phyloP scores from a whole-genome alignment of 2,797 vertebrate genomes.

The Rhincodon typus region DNA sequence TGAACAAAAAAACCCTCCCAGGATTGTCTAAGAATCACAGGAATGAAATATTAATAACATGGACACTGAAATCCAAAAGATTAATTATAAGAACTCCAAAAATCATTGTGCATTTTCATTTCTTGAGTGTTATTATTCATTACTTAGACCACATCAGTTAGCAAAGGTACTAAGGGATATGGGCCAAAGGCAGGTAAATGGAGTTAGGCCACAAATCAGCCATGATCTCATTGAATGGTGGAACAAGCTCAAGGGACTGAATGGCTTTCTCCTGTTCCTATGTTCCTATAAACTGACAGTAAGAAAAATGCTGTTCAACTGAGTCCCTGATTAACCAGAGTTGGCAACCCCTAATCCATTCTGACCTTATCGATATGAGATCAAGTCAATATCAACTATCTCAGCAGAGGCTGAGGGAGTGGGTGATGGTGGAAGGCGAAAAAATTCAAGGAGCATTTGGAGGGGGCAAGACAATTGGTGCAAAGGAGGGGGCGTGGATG shows the following conservation, averaged over 20 bases:
- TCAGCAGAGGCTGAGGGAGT: background rate
- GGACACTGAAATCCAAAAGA: background rate
- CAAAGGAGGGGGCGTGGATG: background rate
- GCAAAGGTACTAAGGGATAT: too few relatives aligned
- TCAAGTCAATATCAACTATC: background rate
- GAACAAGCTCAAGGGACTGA: too few relatives aligned
- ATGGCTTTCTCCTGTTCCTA: too few relatives aligned
- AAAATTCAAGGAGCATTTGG: background rate
- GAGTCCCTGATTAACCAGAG: background rate
- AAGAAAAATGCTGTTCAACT: background rate
- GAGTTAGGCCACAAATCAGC: too few relatives aligned
- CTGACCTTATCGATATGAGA: background rate
- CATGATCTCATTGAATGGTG: too few relatives aligned
- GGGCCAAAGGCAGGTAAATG: too few relatives aligned
- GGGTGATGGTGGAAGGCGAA: background rate
- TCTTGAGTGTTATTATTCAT: background rate
- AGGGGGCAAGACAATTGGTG: background rate
- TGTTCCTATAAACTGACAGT: too few relatives aligned
- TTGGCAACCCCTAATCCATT: background rate
- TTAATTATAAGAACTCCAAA: background rate
- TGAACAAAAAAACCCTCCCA: background rate
- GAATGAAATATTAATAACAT: background rate
- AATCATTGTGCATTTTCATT: background rate
- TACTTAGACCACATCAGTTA: background rate
- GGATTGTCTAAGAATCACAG: background rate